These are phyloP conservation scores for Setipinna tenuifilis DNA, from an alignment of 2,797 vertebrate species.

Conservation along the genomic window DNA sequence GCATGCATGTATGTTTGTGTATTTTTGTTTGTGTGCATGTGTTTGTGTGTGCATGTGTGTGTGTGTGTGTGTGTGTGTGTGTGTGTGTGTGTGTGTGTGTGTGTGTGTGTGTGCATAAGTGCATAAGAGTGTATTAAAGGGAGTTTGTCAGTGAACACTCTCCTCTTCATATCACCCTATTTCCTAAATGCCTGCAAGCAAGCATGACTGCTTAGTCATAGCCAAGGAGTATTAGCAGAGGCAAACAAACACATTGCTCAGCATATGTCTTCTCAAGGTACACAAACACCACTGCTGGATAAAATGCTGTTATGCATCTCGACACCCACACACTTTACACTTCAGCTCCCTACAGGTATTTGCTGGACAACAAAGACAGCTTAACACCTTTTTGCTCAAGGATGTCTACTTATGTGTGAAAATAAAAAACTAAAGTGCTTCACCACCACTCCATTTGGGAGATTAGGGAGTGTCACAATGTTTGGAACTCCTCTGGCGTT, in stretches of 20 bases:
- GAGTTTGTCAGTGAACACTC: background rate
- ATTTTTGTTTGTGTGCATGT: background rate
- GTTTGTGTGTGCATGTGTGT: too few relatives aligned
- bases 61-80: background rate
- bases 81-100: constrained; percentile 4
- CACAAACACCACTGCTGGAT: background rate
- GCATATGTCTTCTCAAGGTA: background rate
- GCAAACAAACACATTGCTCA: background rate
- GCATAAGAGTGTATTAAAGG: background rate
- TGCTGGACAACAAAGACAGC: background rate
- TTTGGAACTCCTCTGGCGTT: background rate
- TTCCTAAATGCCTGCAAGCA: background rate
- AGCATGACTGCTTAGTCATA: background rate
- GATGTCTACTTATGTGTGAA: background rate
- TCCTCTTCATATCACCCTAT: background rate
- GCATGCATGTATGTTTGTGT: background rate
- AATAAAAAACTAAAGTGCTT: background rate
- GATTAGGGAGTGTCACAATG: background rate
- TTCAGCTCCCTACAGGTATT: background rate
- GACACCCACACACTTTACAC: background rate
- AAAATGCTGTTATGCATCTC: background rate
- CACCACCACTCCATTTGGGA: background rate
- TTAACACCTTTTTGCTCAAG: background rate
- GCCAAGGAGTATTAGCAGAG: background rate
- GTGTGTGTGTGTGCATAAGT: background rate